Evolutionary conservation across 2,888 invertebrate species (phyloP).

Genomic region (Calameuta idolon): DNA sequence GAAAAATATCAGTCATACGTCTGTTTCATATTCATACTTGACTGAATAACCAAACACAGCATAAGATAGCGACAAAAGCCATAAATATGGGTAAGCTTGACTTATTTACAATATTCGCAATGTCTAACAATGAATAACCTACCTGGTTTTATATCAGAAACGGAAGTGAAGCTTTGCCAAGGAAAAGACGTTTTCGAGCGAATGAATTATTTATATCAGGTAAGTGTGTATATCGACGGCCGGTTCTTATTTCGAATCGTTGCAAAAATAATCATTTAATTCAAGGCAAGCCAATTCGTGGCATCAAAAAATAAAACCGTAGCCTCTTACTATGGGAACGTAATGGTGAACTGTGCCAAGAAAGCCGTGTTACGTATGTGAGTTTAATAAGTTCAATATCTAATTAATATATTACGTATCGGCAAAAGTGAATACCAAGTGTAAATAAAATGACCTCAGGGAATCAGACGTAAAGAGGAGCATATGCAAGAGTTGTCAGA

Average conservation of each 20-base stretch:
- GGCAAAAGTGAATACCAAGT: neutral
- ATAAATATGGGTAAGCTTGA: constrained; percentile 9
- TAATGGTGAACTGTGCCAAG: constrained; percentile 71
- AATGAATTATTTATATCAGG: constrained; percentile 79
- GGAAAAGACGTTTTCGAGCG: constrained; percentile 78
- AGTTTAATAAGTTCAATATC: constrained; percentile 45
- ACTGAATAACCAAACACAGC: neutral
- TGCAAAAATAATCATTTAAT: neutral
- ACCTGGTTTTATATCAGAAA: constrained; percentile 25
- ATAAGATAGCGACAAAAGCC: neutral
- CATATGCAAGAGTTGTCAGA: constrained; percentile 72
- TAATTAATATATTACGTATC: neutral
- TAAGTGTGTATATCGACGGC: constrained; percentile 44
- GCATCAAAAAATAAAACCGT: constrained; percentile 65
- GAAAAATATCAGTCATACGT: too few species aligned
- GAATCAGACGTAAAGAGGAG: constrained; percentile 73
- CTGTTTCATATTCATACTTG: too few species aligned
- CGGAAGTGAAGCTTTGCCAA: constrained; percentile 70
- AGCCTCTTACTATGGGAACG: constrained; percentile 71
- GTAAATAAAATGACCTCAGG: constrained; percentile 60
- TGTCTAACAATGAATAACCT: too few species aligned
- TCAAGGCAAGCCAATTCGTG: constrained; percentile 69
- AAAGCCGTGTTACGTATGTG: constrained; percentile 74
- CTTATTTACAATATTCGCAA: neutral
- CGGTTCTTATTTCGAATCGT: too few species aligned